Conservation (phyloP, 1,140 invertebrate species). For the Leptopilina boulardi region DNA sequence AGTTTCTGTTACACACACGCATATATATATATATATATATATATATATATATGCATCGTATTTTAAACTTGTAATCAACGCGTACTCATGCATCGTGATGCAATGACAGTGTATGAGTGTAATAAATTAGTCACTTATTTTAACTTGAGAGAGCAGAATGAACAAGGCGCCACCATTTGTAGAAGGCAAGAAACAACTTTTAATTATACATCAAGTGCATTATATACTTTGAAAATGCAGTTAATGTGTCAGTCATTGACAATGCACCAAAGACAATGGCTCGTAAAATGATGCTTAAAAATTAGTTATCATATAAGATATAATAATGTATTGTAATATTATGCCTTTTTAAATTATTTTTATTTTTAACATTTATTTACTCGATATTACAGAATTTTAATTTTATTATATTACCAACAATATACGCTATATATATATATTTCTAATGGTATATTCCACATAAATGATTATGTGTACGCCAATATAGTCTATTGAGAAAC, state of each 20-base stretch:
- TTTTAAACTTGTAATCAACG: slow-evolving; percentile 20
- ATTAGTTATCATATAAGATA: background rate
- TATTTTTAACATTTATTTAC: too few relatives aligned
- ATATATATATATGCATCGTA: too few relatives aligned
- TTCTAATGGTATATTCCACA: too few relatives aligned
- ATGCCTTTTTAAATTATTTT: background rate
- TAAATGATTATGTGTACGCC: too few relatives aligned
- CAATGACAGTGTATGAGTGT: slow-evolving; percentile 17
- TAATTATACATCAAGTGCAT: slow-evolving; percentile 18
- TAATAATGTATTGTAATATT: background rate
- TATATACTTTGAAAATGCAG: background rate
- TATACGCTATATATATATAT: too few relatives aligned
- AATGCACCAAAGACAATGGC: background rate
- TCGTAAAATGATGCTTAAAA: slow-evolving; percentile 17
- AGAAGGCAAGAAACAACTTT: slow-evolving; percentile 25
- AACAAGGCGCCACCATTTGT: slow-evolving; percentile 1
- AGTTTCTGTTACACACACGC: background rate
- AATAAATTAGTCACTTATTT: slow-evolving; percentile 19
- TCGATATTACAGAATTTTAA: too few relatives aligned
- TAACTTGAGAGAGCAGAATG: slow-evolving; percentile 3
- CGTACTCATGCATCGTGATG: slow-evolving; percentile 4
- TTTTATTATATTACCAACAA: too few relatives aligned
- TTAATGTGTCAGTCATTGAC: background rate
- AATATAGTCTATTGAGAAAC: too few relatives aligned
- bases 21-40: too few relatives aligned